Evolutionary conservation across 2,113 vertebrate genomes (phyloP).

Genomic region (Neoarius graeffei): DNA sequence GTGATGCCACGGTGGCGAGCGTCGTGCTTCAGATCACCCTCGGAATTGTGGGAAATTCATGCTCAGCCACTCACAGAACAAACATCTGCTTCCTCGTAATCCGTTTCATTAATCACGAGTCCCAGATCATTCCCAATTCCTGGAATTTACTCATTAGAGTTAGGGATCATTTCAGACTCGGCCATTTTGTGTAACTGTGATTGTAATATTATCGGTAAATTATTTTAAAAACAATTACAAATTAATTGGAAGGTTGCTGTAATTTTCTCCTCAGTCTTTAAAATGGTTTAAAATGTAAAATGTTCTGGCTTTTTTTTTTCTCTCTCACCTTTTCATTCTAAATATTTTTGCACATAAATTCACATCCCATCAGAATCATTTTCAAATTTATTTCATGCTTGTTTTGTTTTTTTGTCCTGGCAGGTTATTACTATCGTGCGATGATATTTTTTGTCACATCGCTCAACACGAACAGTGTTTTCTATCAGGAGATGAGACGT

Average conservation of each 20-base stretch:
- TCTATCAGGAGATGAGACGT: too few species aligned
- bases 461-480: background rate
- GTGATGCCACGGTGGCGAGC: background rate
- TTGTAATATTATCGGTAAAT: too few species aligned
- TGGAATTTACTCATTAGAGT: too few species aligned
- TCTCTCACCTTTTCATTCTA: background rate
- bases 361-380: background rate
- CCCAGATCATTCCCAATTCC: too few species aligned
- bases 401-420: background rate
- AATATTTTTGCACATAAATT: background rate
- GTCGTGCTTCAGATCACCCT: background rate
- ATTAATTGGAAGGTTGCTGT: background rate
- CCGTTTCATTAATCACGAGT: too few species aligned
- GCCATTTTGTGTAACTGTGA: too few species aligned
- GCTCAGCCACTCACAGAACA: background rate
- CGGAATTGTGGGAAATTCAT: background rate
- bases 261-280: background rate
- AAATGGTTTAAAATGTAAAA: background rate
- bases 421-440: background rate
- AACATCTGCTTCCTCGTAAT: slow-evolving; percentile 6
- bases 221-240: background rate
- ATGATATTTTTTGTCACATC: background rate
- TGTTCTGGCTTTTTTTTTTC: background rate
- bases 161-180: too few species aligned
- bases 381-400: background rate